phyloP scores from a whole-genome alignment of 2,888 invertebrate species.

The Antheraea assamensis region DNA sequence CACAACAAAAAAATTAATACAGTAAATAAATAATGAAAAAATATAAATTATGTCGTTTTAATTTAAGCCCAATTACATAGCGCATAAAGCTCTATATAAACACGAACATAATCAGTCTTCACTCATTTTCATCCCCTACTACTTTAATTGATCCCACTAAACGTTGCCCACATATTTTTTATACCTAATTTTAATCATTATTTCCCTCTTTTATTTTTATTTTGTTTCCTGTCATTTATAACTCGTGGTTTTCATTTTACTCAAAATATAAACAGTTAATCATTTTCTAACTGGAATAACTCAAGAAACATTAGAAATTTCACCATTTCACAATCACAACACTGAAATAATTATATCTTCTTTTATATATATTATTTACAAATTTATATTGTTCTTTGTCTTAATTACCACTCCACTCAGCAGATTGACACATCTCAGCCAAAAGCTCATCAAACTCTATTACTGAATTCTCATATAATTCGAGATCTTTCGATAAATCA shows the following conservation, averaged over 20 bases:
- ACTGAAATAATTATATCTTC: not conserved
- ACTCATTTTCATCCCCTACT: not conserved
- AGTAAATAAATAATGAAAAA: constrained; percentile 3
- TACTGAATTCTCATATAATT: constrained; percentile 87
- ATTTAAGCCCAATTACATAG: constrained; percentile 5
- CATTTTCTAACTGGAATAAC: not conserved
- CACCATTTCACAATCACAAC: not conserved
- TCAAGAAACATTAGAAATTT: no score
- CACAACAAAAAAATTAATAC: not conserved
- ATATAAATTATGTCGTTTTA: not conserved
- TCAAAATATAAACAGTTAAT: not conserved
- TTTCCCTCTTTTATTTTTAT: not conserved
- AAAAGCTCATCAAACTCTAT: constrained; percentile 89
- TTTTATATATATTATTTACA: not conserved
- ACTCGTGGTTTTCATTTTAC: not conserved
- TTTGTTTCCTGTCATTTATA: not conserved
- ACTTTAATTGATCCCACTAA: not conserved
- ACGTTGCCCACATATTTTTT: not conserved
- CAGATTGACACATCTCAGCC: constrained; percentile 85
- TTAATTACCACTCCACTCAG: constrained; percentile 82
- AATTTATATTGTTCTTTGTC: constrained; percentile 16
- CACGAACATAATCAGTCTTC: constrained; percentile 9
- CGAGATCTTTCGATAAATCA: constrained; percentile 87
- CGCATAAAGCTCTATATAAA: not conserved
- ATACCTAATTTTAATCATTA: not conserved